Base-by-base conservation (phyloP, 2,888 invertebrate species). In the Dione juno region DNA sequence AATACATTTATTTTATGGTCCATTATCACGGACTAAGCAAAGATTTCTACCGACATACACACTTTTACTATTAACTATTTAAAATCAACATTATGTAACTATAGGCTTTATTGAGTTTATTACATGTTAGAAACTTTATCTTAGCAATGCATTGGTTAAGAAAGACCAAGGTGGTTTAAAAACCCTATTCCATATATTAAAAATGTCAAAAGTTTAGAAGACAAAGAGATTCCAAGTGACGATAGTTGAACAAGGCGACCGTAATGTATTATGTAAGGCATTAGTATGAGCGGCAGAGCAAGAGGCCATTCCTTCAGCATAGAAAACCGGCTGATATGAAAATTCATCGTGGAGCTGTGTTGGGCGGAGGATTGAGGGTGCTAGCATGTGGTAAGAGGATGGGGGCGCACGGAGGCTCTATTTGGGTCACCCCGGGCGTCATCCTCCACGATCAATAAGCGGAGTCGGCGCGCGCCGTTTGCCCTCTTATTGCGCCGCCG, bases 381-480 rank as follows among this genome's bases (percentile, higher is more conserved):
- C 84, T 75, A 77, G 75, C 58, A 71, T 66, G 74, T 76, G 85
- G 85, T 82, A 82, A 79, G 83, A 78, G 85, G 84, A 81, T 78
- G 84, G 86, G 74, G 70, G 82, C 78, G 82, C 81, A 82, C 85
- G 87, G 86, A 92, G 92, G 90, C 89, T 92, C 90, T 92, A 93
- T 93, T 92, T 93, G 93, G 93, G 93, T 93, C 93, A 93, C 91
- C 93, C 93, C 87, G 93, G 93, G 93, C 93, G 92, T 90, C 92
- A 90, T 87, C 84, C 88, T 84, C 88, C 88, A 74, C 92, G 92
- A 93, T 93, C 93, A 88, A 93, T 93, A 93, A 52, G 84, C 78
- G 77, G 83, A 81, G 83, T 75, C 90, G 88, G 91, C 92, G 92
- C 92, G 93, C 93, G 92, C 91, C 87, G 88, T 75, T 81, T 80